Base-by-base conservation (phyloP, 2,797 vertebrate genomes). In the Euthynnus affinis region DNA sequence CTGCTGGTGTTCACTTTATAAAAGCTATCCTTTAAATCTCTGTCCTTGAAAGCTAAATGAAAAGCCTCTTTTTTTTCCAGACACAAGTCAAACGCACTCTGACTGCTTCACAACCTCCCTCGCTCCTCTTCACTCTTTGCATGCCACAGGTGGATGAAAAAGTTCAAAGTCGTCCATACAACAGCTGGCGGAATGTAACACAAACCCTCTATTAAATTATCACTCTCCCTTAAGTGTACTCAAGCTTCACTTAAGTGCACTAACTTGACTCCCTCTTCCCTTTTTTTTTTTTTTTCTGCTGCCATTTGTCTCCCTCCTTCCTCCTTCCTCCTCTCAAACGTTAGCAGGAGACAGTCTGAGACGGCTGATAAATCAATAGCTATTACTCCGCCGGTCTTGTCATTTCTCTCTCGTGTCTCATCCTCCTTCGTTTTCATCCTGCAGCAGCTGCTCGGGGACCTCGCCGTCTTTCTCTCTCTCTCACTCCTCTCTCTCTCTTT, bases 31-130 rank as follows among this genome's bases (percentile, higher is more conserved):
- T 32, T 32, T 59, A 18, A 34, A 65, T 34, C 27, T 56, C 27
- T 25, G 88, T 78, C 80, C 82, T 94, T 86, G 83, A 89, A 89
- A 88, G 90, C 93, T 88, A 89, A 91, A 88, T 88, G 82, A 93
- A 93, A 91, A 71, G n/a, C 87, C 7, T 90, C 79, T 85, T 83
- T 91, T 63, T 85, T 83, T 91, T 63, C 73, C 4, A 6, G 25
- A 29, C 34, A 15, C 13, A 63, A 23, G 6, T 27, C 42, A 48
- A 22, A 29, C 64, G 10, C 52, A 46, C 53, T 40, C 56, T 42
- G 25, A 9, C 13, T 25, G 29, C 58, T 74, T 34, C 82, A 49
- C 70, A 12, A 53, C 51, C 46, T 48, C 37, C 17, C 10, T 8
- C 53, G 29, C 55, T 44, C 22, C n/a, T 22, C 72, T 20, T 6